Evolutionary conservation across 2,888 invertebrate genomes (phyloP).

Genomic region (Clostera curtula): DNA sequence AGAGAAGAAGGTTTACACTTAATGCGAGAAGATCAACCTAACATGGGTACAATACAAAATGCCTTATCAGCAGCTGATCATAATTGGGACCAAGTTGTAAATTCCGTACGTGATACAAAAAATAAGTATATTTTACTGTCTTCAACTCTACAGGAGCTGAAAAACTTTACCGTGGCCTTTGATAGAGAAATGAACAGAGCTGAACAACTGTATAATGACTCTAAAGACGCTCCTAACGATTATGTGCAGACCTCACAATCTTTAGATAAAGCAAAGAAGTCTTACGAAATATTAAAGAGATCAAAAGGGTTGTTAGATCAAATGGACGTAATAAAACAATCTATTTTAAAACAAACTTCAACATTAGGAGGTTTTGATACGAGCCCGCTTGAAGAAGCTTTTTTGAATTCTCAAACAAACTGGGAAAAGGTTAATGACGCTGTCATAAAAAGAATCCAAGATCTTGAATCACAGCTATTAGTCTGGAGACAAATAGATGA

Average conservation of each 20-base stretch:
- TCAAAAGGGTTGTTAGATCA: constrained; percentile 84
- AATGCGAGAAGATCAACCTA: constrained; percentile 87
- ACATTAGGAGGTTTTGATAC: constrained; percentile 79
- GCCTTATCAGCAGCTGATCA: constrained; percentile 84
- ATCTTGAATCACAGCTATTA: constrained; percentile 90
- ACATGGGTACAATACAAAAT: constrained; percentile 87
- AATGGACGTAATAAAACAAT: constrained; percentile 84
- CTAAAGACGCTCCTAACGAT: constrained; percentile 81
- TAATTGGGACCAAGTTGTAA: constrained; percentile 86
- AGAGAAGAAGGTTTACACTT: constrained; percentile 85
- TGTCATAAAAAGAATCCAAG: constrained; percentile 83
- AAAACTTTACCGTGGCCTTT: constrained; percentile 82
- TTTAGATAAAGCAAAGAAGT: constrained; percentile 84
- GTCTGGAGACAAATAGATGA: constrained; percentile 95
- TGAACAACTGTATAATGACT: constrained; percentile 76
- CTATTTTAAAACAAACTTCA: constrained; percentile 80
- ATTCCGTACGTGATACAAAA: constrained; percentile 82
- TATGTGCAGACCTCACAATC: constrained; percentile 81
- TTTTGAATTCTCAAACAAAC: constrained; percentile 76
- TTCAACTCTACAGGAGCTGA: constrained; percentile 83
- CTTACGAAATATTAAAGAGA: constrained; percentile 83
- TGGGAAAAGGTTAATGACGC: constrained; percentile 84
- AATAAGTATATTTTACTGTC: constrained; percentile 83
- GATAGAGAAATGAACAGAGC: constrained; percentile 81
- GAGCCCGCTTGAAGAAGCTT: constrained; percentile 73